phyloP scores from a whole-genome alignment of 2,888 invertebrate species.

The Heliconius cydno region DNA sequence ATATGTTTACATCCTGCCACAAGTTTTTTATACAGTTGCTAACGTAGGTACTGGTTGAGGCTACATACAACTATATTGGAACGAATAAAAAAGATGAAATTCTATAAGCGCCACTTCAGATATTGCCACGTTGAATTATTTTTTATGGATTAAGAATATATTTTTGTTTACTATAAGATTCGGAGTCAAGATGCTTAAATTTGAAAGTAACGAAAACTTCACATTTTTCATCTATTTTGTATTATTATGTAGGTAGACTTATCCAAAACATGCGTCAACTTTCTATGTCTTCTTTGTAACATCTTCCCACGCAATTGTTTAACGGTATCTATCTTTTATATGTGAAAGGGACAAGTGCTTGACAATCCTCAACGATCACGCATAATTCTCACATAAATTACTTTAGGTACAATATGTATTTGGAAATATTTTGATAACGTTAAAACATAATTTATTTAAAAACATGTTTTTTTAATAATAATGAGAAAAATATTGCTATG shows the following conservation, averaged over 20 bases:
- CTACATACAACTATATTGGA: too few relatives aligned
- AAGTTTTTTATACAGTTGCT: neutral
- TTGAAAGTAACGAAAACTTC: neutral
- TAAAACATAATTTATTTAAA: neutral
- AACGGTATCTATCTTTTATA: conserved; percentile 50
- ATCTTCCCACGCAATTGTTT: conserved; percentile 73
- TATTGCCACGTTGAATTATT: neutral
- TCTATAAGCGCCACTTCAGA: too few relatives aligned
- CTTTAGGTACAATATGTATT: neutral
- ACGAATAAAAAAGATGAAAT: too few relatives aligned
- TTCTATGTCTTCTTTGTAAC: conserved; percentile 63
- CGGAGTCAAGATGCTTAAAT: neutral
- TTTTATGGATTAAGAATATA: neutral
- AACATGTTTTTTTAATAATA: too few relatives aligned
- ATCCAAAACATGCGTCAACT: conserved; percentile 54
- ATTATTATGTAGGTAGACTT: conserved; percentile 48
- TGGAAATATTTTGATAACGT: neutral
- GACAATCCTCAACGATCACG: conserved; percentile 36
- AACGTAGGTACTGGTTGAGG: neutral
- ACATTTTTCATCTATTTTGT: conserved; percentile 43
- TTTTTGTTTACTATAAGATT: neutral
- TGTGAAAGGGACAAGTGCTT: conserved; percentile 50
- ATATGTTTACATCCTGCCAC: neutral
- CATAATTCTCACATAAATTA: conserved; percentile 37
- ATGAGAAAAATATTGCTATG: neutral